Conservation (phyloP, 1,140 invertebrate genomes). For the Campoletis sonorensis region DNA sequence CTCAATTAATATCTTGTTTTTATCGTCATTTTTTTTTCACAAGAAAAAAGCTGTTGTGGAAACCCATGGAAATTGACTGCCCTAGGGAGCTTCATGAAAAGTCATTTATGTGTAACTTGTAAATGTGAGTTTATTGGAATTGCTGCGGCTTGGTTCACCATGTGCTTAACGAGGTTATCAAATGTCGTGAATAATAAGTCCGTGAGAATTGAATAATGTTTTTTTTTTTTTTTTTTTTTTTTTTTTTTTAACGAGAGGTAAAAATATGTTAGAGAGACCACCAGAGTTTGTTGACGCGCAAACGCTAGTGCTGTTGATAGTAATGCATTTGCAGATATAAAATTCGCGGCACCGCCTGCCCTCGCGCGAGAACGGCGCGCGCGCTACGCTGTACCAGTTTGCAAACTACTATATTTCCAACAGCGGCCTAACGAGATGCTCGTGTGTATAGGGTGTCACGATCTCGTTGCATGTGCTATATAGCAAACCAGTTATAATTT, state of each 20-base stretch:
- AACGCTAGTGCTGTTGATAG: neutral
- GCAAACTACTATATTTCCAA: conserved; percentile 36
- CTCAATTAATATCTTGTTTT: no score
- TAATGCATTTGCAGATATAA: neutral
- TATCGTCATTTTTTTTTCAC: neutral
- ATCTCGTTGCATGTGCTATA: neutral
- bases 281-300: neutral
- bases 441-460: conserved; percentile 34
- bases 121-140: neutral
- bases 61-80: no score
- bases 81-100: neutral
- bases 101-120: neutral
- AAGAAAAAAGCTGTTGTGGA: no score
- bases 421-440: conserved; percentile 3
- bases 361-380: neutral
- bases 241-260: neutral
- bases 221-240: no score
- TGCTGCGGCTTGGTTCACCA: conserved; percentile 5
- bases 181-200: conserved; percentile 37
- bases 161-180: conserved; percentile 8
- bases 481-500: conserved; percentile 41
- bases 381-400: conserved; percentile 25
- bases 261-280: conserved; percentile 8
- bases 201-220: conserved; percentile 38
- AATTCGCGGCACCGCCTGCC: neutral